Percentiles rank a stretch among this genome's conserved stretches.
Conservation (phyloP, 2,113 vertebrate species). For the Dicaeum eximium region DNA sequence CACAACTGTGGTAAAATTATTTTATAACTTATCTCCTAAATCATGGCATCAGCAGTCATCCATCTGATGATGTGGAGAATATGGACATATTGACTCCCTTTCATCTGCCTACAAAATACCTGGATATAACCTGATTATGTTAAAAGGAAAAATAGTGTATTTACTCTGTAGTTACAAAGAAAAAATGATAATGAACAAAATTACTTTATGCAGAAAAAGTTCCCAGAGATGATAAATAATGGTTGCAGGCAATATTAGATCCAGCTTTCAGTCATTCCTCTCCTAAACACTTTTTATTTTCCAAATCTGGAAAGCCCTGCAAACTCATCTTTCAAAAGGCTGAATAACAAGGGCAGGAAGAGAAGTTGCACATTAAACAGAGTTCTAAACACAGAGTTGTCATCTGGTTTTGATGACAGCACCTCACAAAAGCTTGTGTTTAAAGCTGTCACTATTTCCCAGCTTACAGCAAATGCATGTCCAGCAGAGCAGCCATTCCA, state of each 20-base stretch:
- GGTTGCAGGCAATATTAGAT: not conserved
- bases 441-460: not conserved
- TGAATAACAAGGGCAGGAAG: not conserved
- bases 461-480: not conserved
- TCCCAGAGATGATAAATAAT: not conserved
- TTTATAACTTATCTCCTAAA: not conserved
- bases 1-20: not conserved
- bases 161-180: not conserved
- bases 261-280: not conserved
- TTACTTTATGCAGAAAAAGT: not conserved
- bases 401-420: not conserved
- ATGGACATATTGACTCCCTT: not conserved
- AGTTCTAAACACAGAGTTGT: not conserved
- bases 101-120: not conserved
- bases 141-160: not conserved
- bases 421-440: not conserved
- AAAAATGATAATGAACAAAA: not conserved
- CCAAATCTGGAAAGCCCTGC: not conserved
- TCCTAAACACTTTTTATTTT: not conserved
- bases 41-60: not conserved
- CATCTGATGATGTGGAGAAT: accelerated
- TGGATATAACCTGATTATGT: not conserved
- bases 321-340: not conserved
- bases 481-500: not conserved
- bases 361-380: not conserved